Conservation (phyloP, 1,140 invertebrate genomes). For the Sitodiplosis mosellana region DNA sequence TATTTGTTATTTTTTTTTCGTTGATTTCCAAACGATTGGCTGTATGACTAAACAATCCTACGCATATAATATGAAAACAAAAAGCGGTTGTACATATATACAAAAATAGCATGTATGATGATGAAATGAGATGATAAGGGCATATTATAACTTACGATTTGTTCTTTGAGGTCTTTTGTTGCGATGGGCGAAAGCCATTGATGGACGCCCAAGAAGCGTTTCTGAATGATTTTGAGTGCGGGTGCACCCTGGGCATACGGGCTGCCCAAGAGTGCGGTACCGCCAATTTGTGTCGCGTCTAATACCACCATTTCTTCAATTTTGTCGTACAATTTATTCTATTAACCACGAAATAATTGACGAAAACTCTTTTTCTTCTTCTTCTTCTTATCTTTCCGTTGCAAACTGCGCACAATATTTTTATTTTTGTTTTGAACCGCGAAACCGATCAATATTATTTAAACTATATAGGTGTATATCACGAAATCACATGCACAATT, state of each 20-base stretch:
- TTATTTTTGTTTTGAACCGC: neutral
- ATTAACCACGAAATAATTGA: neutral
- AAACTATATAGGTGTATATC: too few relatives aligned
- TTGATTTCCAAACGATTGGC: too few relatives aligned
- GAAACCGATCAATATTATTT: too few relatives aligned
- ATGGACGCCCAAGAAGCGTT: conserved; percentile 73
- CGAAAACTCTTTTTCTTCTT: conserved; percentile 1
- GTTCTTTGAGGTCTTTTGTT: conserved; percentile 42
- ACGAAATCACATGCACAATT: too few relatives aligned
- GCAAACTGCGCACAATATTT: neutral
- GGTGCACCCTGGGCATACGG: conserved; percentile 58
- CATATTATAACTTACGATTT: conserved; percentile 40
- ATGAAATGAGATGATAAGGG: neutral
- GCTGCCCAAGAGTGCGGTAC: conserved; percentile 35
- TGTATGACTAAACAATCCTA: too few relatives aligned
- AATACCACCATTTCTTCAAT: conserved; percentile 46
- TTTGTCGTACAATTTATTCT: neutral
- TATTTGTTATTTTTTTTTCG: too few relatives aligned
- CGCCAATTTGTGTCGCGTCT: conserved; percentile 32
- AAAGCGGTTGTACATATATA: too few relatives aligned
- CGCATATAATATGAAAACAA: too few relatives aligned
- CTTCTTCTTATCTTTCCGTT: neutral
- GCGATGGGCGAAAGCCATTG: conserved; percentile 65
- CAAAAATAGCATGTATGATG: too few relatives aligned
- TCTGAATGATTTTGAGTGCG: conserved; percentile 69